Base-by-base conservation (phyloP, 2,113 vertebrate genomes). In the Beaufortia kweichowensis region DNA sequence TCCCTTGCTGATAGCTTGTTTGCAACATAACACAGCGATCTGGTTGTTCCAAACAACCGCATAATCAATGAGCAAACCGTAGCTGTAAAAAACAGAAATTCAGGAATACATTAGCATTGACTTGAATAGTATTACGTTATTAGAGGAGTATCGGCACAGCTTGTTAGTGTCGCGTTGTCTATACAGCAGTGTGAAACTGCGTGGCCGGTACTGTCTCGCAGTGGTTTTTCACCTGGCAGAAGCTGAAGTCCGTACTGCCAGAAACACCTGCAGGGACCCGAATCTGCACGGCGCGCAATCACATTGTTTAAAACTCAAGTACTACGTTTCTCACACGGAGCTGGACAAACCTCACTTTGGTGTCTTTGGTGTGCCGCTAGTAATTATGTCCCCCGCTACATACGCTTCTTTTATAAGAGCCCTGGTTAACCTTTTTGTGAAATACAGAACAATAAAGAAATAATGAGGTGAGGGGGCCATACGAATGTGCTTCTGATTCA, bases 341-440 rank as follows among this genome's bases (percentile, higher is more conserved):
- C 80, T 31, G 29, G 50, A 81, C 65, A 71, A n/a, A 79, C 57
- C 53, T n/a, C 65, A 61, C 75, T 31, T 53, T 39, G n/a, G 84
- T 15, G 75, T 69, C 70, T 83, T 83, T 71, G 46, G 60, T 69
- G 82, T 48, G 61, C 48, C 35, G n/a, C 41, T 60, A 63, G 53
- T 78, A 82, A 82, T 82, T 79, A 76, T 24, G n/a, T 72, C 66
- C 73, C 81, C 81, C 21, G 72, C 76, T 65, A 76, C 24, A 57
- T 60, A 23, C 31, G 14, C 50, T 26, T 46, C 19, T 15, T n/a
- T 8, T 1, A 26, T 61, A 63, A 1, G 4, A 48, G n/a, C 26
- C 2, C 50, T n/a, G 60, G 41, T 79, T 48, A 56, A 50, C 31
- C 33, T 23, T 63, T 60, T 26, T 76, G 15, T 31, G 67, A 55